Evolutionary conservation across 2,797 vertebrate genomes (phyloP).

Genomic region (Erethizon dorsatum): DNA sequence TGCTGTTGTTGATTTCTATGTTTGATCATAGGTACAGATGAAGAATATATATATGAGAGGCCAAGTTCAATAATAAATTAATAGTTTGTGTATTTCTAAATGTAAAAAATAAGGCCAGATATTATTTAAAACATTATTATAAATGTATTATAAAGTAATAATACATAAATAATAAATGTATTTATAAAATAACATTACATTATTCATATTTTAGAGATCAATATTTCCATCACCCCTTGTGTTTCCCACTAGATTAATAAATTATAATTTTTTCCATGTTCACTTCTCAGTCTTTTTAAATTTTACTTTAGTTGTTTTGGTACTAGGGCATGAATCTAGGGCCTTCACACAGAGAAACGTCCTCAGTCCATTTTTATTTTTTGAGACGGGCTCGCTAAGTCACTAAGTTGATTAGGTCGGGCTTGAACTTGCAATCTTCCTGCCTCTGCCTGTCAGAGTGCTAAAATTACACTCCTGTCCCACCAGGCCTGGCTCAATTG

Average conservation of each 20-base stretch:
- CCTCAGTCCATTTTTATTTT: neutral
- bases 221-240: neutral
- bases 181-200: constrained; percentile 34
- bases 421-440: neutral
- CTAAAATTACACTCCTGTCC: neutral
- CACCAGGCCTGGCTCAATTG: neutral
- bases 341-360: neutral
- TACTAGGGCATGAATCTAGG: neutral
- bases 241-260: constrained; percentile 22
- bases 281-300: neutral
- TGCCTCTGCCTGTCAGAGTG: neutral
- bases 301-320: neutral
- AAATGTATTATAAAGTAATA: constrained; percentile 12
- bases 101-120: constrained; percentile 41
- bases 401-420: neutral
- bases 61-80: neutral
- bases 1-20: neutral
- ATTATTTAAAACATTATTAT: constrained; percentile 45
- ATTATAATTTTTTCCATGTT: neutral
- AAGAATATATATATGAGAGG: neutral
- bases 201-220: constrained; percentile 26
- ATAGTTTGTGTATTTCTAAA: constrained; percentile 19
- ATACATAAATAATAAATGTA: neutral
- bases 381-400: neutral
- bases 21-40: neutral